Evolutionary conservation across 2,797 vertebrate species (phyloP).

Genomic region (Novumbra hubbsi): DNA sequence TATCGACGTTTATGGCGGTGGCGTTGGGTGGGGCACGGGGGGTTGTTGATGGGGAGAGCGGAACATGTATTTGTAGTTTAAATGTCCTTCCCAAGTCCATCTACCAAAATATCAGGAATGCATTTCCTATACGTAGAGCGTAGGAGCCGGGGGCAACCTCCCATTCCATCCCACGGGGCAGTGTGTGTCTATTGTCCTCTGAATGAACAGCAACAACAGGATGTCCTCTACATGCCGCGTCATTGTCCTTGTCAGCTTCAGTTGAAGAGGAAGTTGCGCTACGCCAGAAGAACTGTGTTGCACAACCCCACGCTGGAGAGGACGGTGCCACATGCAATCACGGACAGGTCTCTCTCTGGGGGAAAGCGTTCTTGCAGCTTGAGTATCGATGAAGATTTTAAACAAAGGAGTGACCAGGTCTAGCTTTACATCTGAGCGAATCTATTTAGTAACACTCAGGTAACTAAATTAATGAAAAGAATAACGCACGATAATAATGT

Average conservation of each 20-base stretch:
- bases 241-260: slow-evolving; percentile 46
- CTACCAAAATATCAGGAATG: not conserved
- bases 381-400: too few relatives aligned
- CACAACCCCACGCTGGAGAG: slow-evolving; percentile 26
- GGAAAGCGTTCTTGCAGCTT: too few relatives aligned
- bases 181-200: slow-evolving; percentile 45
- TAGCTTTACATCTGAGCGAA: too few relatives aligned
- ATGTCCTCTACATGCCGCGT: slow-evolving; percentile 46
- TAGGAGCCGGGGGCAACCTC: slow-evolving; percentile 15
- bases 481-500: too few relatives aligned
- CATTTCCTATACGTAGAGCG: not conserved
- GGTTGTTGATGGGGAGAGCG: not conserved
- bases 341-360: not conserved
- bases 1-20: not conserved
- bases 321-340: not conserved
- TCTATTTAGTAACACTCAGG: too few relatives aligned
- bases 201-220: slow-evolving; percentile 49
- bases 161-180: slow-evolving; percentile 37
- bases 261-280: slow-evolving; percentile 55
- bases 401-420: too few relatives aligned
- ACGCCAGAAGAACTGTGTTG: slow-evolving; percentile 38
- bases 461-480: too few relatives aligned
- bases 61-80: not conserved
- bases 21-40: not conserved
- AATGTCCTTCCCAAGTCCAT: not conserved